Percentiles rank a stretch among this genome's conserved stretches.
Evolutionary conservation across 2,113 vertebrate species (phyloP).

Genomic region (Xiphorhynchus elegans): DNA sequence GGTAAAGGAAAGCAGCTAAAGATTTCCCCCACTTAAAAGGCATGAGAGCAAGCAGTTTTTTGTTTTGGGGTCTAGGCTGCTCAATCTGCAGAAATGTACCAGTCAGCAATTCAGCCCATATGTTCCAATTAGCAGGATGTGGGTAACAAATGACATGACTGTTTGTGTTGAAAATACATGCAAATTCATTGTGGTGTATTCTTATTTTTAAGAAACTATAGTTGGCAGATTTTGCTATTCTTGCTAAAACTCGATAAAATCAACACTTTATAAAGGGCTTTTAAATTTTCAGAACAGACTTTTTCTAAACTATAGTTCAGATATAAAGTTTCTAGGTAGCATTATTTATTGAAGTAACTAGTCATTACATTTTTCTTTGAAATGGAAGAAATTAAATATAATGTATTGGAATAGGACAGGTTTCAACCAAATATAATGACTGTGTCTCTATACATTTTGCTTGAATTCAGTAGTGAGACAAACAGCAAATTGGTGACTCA

Average conservation of each 20-base stretch:
- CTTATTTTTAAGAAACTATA: not conserved
- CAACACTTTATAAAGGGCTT: not conserved
- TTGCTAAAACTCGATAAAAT: not conserved
- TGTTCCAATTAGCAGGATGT: not conserved
- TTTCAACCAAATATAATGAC: not conserved
- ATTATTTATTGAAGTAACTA: not conserved
- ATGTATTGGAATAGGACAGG: not conserved
- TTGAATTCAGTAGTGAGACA: not conserved
- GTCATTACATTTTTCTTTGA: not conserved
- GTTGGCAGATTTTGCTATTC: not conserved
- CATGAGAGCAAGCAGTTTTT: not conserved
- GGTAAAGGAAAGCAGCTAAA: not conserved
- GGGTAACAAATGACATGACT: not conserved
- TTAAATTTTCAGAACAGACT: not conserved
- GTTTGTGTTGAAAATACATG: accelerated
- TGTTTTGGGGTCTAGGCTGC: not conserved
- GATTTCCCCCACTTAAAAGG: not conserved
- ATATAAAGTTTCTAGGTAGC: not conserved
- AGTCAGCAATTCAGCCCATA: not conserved
- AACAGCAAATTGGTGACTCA: not conserved
- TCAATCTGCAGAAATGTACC: not conserved
- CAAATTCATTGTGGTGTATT: not conserved
- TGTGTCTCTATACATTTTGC: not conserved
- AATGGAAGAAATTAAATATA: not conserved
- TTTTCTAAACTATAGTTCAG: not conserved